These are phyloP conservation scores for Drosophila aff. DNA, from an alignment of 1,140 invertebrate species.

Conservation along the genomic window DNA sequence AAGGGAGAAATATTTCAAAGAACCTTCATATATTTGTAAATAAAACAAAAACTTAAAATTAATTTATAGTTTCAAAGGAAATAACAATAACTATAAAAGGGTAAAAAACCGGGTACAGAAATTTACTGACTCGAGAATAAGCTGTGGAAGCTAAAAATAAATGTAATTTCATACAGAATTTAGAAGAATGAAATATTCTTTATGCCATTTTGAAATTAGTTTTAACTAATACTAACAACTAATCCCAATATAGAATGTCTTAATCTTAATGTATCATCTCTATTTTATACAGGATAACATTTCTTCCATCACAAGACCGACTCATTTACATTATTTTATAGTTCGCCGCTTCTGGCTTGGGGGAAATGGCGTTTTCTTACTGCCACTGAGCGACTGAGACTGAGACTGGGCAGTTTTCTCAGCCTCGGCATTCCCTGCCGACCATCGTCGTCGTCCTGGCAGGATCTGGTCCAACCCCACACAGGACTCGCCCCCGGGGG, in stretches of 20 bases:
- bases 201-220: not conserved
- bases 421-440: slow-evolving; percentile 21
- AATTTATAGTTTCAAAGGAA: too few relatives aligned
- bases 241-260: not conserved
- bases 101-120: too few relatives aligned
- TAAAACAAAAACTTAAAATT: too few relatives aligned
- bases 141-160: too few relatives aligned
- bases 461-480: slow-evolving; percentile 21
- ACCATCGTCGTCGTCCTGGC: slow-evolving; percentile 2
- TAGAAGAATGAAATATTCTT: not conserved
- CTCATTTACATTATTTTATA: slow-evolving; percentile 62
- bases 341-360: slow-evolving; percentile 50
- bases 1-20: too few relatives aligned
- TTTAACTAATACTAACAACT: not conserved
- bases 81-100: too few relatives aligned
- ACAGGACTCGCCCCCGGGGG: slow-evolving; percentile 33
- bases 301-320: not conserved
- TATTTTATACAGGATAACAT: slow-evolving; percentile 10
- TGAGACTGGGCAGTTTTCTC: slow-evolving; percentile 60
- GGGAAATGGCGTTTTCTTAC: slow-evolving; percentile 67
- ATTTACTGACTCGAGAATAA: too few relatives aligned
- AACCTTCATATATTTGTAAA: too few relatives aligned
- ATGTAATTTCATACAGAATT: too few relatives aligned
- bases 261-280: not conserved
- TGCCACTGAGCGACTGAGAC: slow-evolving; percentile 38